phyloP scores from a whole-genome alignment of 2,113 vertebrate species.

The Lasiurus borealis region DNA sequence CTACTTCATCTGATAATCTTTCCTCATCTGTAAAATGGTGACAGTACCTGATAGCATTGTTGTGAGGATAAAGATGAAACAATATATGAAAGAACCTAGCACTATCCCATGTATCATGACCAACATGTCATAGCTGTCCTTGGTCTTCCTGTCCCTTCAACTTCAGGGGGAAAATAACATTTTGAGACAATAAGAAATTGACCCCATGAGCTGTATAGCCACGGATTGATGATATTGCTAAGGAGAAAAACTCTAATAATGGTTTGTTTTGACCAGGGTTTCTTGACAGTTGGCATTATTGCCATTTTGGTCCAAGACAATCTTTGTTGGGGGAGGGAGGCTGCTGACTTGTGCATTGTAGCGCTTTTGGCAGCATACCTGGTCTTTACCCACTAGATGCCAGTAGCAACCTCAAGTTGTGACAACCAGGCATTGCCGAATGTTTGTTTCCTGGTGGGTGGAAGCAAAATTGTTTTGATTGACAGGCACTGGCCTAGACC shows the following conservation, averaged over 20 bases:
- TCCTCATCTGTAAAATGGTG: neutral
- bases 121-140: too few relatives aligned
- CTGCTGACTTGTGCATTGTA: neutral
- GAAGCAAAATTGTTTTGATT: neutral
- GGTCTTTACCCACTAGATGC: neutral
- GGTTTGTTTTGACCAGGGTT: neutral
- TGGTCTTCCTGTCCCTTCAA: neutral
- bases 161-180: neutral
- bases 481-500: neutral
- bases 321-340: neutral
- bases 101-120: fast-evolving
- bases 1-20: neutral
- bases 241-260: neutral
- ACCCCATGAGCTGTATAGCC: neutral
- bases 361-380: neutral
- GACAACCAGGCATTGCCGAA: neutral
- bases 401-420: neutral
- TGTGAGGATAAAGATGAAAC: neutral
- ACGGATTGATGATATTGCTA: neutral
- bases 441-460: neutral
- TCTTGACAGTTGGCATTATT: neutral
- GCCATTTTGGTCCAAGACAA: neutral
- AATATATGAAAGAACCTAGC: neutral
- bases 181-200: neutral
- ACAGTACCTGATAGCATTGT: neutral